Percentiles rank a stretch among this genome's conserved stretches.
These are phyloP conservation scores for Hippocampus abdominalis DNA, from an alignment of 2,113 vertebrate genomes.

Conservation along the genomic window DNA sequence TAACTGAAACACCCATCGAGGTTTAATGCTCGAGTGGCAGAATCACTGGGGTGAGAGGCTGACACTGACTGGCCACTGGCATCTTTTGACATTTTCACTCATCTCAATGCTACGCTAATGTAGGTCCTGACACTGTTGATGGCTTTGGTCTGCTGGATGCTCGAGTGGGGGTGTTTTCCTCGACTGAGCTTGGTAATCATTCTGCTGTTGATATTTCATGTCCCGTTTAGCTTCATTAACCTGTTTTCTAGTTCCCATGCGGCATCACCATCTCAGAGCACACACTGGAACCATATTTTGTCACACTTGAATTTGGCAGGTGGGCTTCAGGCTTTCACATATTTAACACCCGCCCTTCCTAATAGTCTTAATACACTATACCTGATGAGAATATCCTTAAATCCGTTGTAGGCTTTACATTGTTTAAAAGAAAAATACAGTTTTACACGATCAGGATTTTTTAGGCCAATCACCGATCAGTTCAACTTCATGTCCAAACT, in stretches of 20 bases:
- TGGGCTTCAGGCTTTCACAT: background rate
- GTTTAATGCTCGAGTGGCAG: background rate
- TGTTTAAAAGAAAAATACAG: too few species aligned
- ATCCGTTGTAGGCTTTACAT: background rate
- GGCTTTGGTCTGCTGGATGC: slow-evolving; percentile 17
- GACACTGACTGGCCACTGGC: slow-evolving; percentile 15
- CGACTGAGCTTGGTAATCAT: slow-evolving; percentile 57
- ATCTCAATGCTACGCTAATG: slow-evolving; percentile 7
- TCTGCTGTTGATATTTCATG: slow-evolving; percentile 45
- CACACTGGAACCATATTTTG: slow-evolving; percentile 25
- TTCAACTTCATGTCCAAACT: too few species aligned
- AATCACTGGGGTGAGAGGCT: background rate
- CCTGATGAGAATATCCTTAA: background rate
- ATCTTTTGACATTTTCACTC: slow-evolving; percentile 19
- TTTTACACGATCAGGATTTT: too few species aligned
- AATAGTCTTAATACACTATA: background rate
- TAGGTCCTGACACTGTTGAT: slow-evolving; percentile 15
- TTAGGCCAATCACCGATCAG: too few species aligned
- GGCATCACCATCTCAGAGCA: slow-evolving; percentile 2
- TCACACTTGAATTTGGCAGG: background rate
- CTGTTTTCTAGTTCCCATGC: slow-evolving; percentile 39
- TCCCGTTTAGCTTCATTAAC: slow-evolving; percentile 54
- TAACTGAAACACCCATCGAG: slow-evolving; percentile 9
- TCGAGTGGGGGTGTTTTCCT: slow-evolving; percentile 38
- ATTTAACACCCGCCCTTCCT: background rate